These are phyloP conservation scores for Dromococcyx pavoninus DNA, from an alignment of 2,797 vertebrate genomes.

Conservation along the genomic window DNA sequence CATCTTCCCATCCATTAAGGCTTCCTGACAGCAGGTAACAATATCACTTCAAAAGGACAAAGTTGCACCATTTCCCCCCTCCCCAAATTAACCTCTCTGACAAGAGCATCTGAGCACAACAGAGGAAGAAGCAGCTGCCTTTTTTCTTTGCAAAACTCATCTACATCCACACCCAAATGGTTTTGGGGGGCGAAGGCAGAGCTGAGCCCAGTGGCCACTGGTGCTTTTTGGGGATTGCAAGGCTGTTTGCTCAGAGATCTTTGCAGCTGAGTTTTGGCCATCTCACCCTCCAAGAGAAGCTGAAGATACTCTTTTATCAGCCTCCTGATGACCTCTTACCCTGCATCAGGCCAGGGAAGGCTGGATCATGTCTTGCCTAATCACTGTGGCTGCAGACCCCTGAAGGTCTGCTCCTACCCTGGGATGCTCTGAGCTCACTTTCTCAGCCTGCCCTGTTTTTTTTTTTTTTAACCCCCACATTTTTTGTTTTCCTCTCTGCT, in stretches of 20 bases:
- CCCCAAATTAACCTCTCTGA: not conserved
- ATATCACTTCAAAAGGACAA: not conserved
- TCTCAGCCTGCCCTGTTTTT: not conserved
- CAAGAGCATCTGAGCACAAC: not conserved
- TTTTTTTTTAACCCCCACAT: not conserved
- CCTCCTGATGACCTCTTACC: conserved; percentile 41
- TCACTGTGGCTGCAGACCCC: conserved; percentile 14
- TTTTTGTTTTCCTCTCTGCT: not conserved
- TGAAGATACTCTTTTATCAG: conserved; percentile 33
- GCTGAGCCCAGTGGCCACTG: accelerated
- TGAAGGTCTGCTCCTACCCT: not conserved
- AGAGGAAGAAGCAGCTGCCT: not conserved
- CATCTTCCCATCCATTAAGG: conserved; percentile 50
- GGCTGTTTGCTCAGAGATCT: not conserved
- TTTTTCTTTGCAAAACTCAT: not conserved
- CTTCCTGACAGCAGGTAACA: conserved; percentile 14
- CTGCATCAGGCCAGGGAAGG: not conserved
- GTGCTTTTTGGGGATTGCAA: accelerated
- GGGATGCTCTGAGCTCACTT: not conserved
- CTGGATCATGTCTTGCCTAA: conserved; percentile 47
- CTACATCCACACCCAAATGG: accelerated
- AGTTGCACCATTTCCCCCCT: not conserved
- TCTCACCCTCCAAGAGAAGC: not conserved
- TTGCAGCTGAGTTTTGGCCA: accelerated
- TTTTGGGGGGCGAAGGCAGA: accelerated